phyloP scores from a whole-genome alignment of 2,888 invertebrate species.

The Sympetrum striolatum region DNA sequence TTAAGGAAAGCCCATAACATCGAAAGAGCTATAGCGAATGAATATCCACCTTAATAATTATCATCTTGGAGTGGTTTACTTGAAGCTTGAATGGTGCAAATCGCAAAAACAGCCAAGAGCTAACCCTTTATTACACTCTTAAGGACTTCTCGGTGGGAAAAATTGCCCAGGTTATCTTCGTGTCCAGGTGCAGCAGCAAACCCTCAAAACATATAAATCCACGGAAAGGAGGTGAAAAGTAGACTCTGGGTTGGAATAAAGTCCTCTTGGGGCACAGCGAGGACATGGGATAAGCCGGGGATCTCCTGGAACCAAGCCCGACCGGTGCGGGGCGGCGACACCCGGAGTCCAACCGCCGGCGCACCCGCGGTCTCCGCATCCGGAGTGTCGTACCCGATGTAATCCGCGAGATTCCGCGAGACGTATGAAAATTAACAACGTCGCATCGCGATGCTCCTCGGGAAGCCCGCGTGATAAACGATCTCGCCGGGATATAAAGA shows the following conservation, averaged over 20 bases:
- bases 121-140: too few relatives aligned
- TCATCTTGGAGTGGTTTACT: too few relatives aligned
- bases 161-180: too few relatives aligned
- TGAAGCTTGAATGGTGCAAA: too few relatives aligned
- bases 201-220: too few relatives aligned
- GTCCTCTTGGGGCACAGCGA: background rate
- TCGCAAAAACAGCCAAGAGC: too few relatives aligned
- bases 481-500: conserved; percentile 31
- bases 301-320: background rate
- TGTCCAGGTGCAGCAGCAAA: too few relatives aligned
- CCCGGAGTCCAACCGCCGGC: background rate
- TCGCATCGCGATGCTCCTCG: conserved; percentile 25
- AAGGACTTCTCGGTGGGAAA: too few relatives aligned
- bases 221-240: too few relatives aligned
- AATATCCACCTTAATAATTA: too few relatives aligned
- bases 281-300: background rate
- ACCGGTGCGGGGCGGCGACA: background rate
- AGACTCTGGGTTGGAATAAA: background rate
- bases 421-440: conserved; percentile 42
- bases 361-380: background rate
- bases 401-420: conserved; percentile 35
- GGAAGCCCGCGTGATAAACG: conserved; percentile 28
- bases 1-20: too few relatives aligned
- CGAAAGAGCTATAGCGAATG: too few relatives aligned
- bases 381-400: conserved; percentile 27